Conservation (phyloP, 30 jellyfish, hydroid and myxozoan genomes). For the Cassiopea xamachana region DNA sequence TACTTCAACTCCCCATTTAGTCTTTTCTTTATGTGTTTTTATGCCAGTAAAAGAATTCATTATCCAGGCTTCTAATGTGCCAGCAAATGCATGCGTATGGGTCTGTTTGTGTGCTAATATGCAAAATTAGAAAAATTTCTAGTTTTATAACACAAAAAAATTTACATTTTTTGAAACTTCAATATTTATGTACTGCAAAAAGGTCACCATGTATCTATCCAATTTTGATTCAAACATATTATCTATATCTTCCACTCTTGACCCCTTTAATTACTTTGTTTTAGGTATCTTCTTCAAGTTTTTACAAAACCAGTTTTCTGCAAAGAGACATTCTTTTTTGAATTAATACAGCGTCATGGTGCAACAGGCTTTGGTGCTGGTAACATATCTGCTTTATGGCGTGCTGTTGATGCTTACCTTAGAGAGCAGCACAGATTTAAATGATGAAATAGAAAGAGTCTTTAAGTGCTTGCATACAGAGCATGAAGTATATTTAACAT, state of each 20-base stretch:
- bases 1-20: not conserved
- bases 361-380: conserved; percentile 97
- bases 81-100: too few species aligned
- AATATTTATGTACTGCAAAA: too few species aligned
- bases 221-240: not conserved
- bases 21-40: not conserved
- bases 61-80: too few species aligned
- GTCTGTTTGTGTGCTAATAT: too few species aligned
- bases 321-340: conserved; percentile 83
- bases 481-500: too few species aligned
- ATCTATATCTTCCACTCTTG: not conserved
- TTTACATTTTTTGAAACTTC: too few species aligned
- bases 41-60: too few species aligned
- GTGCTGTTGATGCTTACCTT: conserved; percentile 86
- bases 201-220: not conserved
- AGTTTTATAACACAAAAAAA: too few species aligned
- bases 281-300: conserved; percentile 86
- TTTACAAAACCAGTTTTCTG: conserved; percentile 86
- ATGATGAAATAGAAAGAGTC: not conserved
- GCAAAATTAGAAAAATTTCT: too few species aligned
- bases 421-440: conserved; percentile 33
- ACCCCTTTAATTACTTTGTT: not conserved
- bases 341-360: conserved; percentile 85
- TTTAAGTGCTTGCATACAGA: not conserved
- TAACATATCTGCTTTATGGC: conserved; percentile 87